Evolutionary conservation across 2,113 vertebrate species (phyloP).

Genomic region (Silurus asotus): DNA sequence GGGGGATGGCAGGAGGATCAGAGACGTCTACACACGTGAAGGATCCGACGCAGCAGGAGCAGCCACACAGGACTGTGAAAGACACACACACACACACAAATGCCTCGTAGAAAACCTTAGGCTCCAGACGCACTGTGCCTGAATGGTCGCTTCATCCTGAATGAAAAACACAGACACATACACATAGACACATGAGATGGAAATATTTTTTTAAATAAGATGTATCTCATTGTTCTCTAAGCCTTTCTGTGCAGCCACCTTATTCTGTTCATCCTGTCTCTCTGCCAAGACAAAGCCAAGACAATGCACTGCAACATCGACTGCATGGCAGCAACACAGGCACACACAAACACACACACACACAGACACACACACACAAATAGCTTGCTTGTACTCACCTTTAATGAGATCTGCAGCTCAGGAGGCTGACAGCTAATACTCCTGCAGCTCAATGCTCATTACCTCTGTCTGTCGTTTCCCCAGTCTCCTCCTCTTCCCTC

Average conservation of each 20-base stretch:
- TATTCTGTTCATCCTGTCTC: background rate
- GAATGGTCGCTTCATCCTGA: constrained; percentile 43
- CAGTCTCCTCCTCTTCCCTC: constrained; percentile 14
- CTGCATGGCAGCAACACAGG: background rate
- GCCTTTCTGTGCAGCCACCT: background rate
- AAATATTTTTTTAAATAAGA: background rate
- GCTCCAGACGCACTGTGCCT: constrained; percentile 47
- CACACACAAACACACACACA: constrained; percentile 3
- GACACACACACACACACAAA: constrained; percentile 27
- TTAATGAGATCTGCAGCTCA: constrained; percentile 52
- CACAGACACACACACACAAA: constrained; percentile 16
- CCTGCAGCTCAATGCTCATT: constrained; percentile 36
- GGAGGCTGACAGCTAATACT: constrained; percentile 43
- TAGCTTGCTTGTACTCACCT: constrained; percentile 43
- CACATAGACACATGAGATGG: constrained; percentile 13
- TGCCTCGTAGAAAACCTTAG: constrained; percentile 36
- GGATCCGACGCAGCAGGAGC: constrained; percentile 21
- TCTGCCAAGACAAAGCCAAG: constrained; percentile 18
- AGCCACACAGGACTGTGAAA: constrained; percentile 21
- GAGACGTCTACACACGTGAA: constrained; percentile 38
- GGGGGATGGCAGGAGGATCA: background rate
- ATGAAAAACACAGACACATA: constrained; percentile 32
- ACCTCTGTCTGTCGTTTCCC: constrained; percentile 45
- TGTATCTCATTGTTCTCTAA: constrained; percentile 12
- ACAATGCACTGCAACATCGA: constrained; percentile 27